Conservation (phyloP, 2,797 vertebrate genomes). For the Ctenosaura bakeri region DNA sequence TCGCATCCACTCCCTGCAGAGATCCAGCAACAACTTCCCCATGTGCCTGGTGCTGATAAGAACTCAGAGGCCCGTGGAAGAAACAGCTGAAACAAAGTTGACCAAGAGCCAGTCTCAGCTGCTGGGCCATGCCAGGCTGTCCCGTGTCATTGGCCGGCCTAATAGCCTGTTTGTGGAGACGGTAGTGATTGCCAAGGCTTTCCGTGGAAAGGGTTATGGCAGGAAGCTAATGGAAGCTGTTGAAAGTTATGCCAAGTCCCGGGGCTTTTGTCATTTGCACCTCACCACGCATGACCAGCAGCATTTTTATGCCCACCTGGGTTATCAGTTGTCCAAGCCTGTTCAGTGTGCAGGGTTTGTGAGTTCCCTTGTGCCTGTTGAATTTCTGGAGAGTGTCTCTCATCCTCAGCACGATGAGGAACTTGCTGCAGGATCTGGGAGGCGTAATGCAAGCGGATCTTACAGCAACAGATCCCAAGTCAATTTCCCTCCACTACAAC, state of each 20-base stretch:
- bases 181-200: slow-evolving; percentile 86
- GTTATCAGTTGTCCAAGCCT: slow-evolving; percentile 85
- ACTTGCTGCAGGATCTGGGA: neutral
- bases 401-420: slow-evolving; percentile 36
- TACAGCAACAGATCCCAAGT: slow-evolving; percentile 25
- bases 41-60: slow-evolving; percentile 88
- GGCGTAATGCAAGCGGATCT: slow-evolving; percentile 12
- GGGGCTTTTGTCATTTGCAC: slow-evolving; percentile 85
- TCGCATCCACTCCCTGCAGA: slow-evolving; percentile 88
- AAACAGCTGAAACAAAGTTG: slow-evolving; percentile 35
- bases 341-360: slow-evolving; percentile 89
- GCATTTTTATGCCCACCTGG: slow-evolving; percentile 92
- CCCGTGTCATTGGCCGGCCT: slow-evolving; percentile 82
- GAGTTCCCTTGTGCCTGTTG: slow-evolving; percentile 81
- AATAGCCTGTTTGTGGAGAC: slow-evolving; percentile 91
- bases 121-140: slow-evolving; percentile 90
- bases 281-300: slow-evolving; percentile 95
- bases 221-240: slow-evolving; percentile 90
- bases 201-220: slow-evolving; percentile 91
- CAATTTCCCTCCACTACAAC: neutral
- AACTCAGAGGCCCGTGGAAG: neutral
- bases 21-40: slow-evolving; percentile 90
- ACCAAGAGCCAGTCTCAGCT: slow-evolving; percentile 68
- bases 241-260: slow-evolving; percentile 85
- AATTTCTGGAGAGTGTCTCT: slow-evolving; percentile 85